Evolutionary conservation across 1,140 invertebrate species (phyloP).

Genomic region (Anoplolepis gracilipes): DNA sequence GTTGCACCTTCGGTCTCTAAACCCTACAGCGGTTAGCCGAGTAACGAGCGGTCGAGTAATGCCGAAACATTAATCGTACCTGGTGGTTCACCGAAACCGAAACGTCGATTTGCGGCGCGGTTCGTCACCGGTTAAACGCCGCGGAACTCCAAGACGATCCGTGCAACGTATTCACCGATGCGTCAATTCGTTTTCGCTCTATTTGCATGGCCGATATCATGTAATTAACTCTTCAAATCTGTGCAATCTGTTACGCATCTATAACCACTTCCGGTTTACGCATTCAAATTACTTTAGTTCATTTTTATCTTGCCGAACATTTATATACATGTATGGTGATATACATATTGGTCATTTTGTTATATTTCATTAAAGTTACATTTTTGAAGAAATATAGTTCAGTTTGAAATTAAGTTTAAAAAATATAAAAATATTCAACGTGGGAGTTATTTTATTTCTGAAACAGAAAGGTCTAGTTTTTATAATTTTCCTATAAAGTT

Average conservation of each 20-base stretch:
- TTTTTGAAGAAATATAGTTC: background rate
- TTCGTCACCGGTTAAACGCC: constrained; percentile 37
- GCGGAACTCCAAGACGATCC: constrained; percentile 20
- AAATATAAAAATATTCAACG: too few relatives aligned
- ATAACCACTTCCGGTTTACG: background rate
- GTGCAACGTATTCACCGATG: constrained; percentile 1
- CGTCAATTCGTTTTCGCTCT: background rate
- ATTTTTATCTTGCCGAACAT: background rate
- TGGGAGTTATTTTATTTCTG: too few relatives aligned
- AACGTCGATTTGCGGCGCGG: constrained; percentile 55
- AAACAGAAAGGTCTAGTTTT: too few relatives aligned
- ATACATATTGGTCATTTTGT: background rate
- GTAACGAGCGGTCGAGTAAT: constrained; percentile 48
- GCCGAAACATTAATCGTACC: constrained; percentile 56
- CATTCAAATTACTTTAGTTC: background rate
- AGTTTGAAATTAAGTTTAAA: too few relatives aligned
- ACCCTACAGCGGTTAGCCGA: constrained; percentile 37
- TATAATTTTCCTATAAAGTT: too few relatives aligned
- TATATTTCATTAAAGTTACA: background rate
- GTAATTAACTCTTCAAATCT: constrained; percentile 23
- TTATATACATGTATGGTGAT: background rate
- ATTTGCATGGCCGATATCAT: background rate
- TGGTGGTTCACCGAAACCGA: constrained; percentile 44
- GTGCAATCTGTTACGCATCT: background rate
- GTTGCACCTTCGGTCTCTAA: constrained; percentile 12